Evolutionary conservation across 2,797 vertebrate species (phyloP).

Genomic region (Pyrrhura leucotis): DNA sequence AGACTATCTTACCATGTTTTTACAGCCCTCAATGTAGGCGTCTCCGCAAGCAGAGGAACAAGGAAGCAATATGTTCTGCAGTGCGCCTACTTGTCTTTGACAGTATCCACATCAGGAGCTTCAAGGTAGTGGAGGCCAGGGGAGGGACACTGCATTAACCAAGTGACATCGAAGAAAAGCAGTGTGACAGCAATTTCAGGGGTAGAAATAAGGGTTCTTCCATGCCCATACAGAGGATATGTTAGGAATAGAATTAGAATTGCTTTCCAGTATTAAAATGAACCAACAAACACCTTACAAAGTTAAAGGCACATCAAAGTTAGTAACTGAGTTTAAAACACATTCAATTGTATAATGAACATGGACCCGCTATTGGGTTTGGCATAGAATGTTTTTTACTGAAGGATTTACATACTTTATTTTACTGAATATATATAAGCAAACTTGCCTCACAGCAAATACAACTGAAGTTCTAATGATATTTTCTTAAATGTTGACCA

Average conservation of each 20-base stretch:
- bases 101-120: neutral
- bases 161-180: neutral
- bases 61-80: neutral
- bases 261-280: neutral
- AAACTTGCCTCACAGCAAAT: neutral
- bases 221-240: neutral
- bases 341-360: neutral
- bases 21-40: neutral
- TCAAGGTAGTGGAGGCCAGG: neutral
- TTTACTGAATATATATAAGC: neutral
- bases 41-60: neutral
- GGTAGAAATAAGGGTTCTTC: neutral
- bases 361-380: rapidly evolving
- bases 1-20: neutral
- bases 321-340: neutral
- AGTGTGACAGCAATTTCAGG: neutral
- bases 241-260: neutral
- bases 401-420: neutral
- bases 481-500: neutral
- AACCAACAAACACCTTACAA: neutral
- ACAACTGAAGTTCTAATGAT: neutral
- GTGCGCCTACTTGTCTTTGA: rapidly evolving
- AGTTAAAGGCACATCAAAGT: neutral
- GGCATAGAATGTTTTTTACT: neutral
- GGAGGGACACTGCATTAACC: neutral